Base-by-base conservation (phyloP, 2,797 vertebrate species). In the Epinephelus awoara region DNA sequence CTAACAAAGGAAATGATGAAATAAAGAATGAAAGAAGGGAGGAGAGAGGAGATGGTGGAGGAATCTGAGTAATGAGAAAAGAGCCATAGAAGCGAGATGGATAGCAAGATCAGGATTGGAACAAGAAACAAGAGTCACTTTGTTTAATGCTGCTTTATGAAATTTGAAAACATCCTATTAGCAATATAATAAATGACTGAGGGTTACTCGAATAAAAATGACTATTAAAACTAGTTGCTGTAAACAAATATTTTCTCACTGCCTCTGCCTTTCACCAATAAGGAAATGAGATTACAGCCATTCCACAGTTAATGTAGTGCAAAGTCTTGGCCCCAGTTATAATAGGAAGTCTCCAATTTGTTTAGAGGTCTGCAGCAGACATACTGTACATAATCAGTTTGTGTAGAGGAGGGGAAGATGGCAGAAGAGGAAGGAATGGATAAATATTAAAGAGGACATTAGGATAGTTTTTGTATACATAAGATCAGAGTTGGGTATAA, bases 1-100 rank as follows among this genome's bases (percentile, higher is more conserved):
- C 72, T 59, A 69, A 85, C 34, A 52, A 77, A 75, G 49, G 29
- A 44, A 18, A n/a, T 76, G 84, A 82, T 75, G 73, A 83, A 85
- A 86, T 71, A 63, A 49, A 17, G 13, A 51, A 51, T 8, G 38
- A 68, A 40, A 29, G 21, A 55, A 38, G 11, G 55, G 71, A 58
- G 42, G 34, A 10, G 27, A 19, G 59, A 49, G 47, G 42, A 67
- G 4, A 72, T 59, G 38, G 19, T 10, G 44, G 56, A 52, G 51
- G 46, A 67, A 69, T 63, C 47, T 13, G n/a, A 62, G n/a, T 65
- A 73, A 78, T 77, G 40, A 58, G 57, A 67, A 51, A 67, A 4
- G 50, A 64, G 15, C 13, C 23, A 55, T 23, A 13, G 52, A 65
- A 47, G 63, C 1, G 5, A 78, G 38, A 70, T 66, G n/a, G 58